These are phyloP conservation scores for Hyppa rectilinea DNA, from an alignment of 2,888 invertebrate species.

Conservation along the genomic window DNA sequence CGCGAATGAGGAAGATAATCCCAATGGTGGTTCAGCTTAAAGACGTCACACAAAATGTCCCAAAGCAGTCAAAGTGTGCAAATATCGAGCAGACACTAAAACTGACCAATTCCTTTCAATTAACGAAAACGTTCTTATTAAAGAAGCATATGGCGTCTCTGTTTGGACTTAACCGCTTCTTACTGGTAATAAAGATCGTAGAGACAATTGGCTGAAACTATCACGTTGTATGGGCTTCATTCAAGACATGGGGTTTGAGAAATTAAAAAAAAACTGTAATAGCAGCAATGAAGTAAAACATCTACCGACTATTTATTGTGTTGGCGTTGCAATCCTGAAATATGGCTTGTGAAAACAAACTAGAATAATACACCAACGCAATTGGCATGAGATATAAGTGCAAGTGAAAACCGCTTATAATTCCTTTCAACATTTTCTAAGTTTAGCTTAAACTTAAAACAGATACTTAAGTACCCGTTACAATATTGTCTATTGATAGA, in stretches of 20 bases:
- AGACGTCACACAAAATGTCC: constrained; percentile 8
- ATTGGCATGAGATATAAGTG: neutral
- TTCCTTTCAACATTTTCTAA: constrained; percentile 13
- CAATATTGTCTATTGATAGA: constrained; percentile 5
- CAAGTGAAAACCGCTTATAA: constrained; percentile 7
- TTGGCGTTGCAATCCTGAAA: neutral
- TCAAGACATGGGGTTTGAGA: neutral
- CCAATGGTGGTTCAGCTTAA: too few species aligned
- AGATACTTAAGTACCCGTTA: constrained; percentile 23
- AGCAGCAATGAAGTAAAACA: neutral
- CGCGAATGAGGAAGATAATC: neutral
- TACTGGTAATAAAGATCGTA: constrained; percentile 28
- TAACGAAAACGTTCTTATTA: constrained; percentile 40
- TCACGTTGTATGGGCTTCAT: constrained; percentile 19
- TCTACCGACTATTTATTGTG: neutral
- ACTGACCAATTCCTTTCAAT: constrained; percentile 53
- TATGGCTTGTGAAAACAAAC: neutral
- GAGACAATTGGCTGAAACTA: constrained; percentile 37
- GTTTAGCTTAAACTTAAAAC: constrained; percentile 18
- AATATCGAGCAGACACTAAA: constrained; percentile 42
- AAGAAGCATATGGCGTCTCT: constrained; percentile 14
- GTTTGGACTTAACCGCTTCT: constrained; percentile 30
- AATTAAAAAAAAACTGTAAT: neutral
- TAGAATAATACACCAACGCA: neutral
- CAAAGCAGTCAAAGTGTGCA: constrained; percentile 26